These are phyloP conservation scores for Apodemus agrarius DNA, from an alignment of 2,797 vertebrate genomes.

Conservation along the genomic window DNA sequence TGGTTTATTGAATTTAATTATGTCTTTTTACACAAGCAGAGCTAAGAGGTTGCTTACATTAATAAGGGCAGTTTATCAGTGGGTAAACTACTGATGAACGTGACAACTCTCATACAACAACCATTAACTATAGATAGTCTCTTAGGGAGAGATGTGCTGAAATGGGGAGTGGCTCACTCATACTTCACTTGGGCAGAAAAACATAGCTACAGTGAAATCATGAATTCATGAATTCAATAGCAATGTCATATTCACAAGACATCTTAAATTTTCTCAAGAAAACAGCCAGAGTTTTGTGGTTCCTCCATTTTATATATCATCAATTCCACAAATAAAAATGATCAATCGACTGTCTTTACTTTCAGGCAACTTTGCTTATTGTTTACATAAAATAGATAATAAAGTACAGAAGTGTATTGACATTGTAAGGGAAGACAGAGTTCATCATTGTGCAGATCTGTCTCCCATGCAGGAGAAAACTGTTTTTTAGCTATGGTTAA, in stretches of 20 bases:
- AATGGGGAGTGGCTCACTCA: neutral
- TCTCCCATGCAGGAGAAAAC: neutral
- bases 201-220: neutral
- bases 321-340: constrained; percentile 21
- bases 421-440: neutral
- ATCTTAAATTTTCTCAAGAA: neutral
- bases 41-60: neutral
- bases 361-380: constrained; percentile 7
- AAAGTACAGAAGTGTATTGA: neutral
- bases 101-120: neutral
- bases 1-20: neutral
- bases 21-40: neutral
- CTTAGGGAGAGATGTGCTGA: neutral
- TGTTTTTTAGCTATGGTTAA: neutral
- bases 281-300: neutral
- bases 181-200: neutral
- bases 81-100: neutral
- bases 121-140: neutral
- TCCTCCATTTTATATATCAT: neutral
- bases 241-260: neutral
- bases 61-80: neutral
- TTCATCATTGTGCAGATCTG: neutral
- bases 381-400: constrained; percentile 1
- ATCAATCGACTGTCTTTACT: neutral
- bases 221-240: neutral